Evolutionary conservation across 2,888 invertebrate genomes (phyloP).

Genomic region (Callosobruchus maculatus): DNA sequence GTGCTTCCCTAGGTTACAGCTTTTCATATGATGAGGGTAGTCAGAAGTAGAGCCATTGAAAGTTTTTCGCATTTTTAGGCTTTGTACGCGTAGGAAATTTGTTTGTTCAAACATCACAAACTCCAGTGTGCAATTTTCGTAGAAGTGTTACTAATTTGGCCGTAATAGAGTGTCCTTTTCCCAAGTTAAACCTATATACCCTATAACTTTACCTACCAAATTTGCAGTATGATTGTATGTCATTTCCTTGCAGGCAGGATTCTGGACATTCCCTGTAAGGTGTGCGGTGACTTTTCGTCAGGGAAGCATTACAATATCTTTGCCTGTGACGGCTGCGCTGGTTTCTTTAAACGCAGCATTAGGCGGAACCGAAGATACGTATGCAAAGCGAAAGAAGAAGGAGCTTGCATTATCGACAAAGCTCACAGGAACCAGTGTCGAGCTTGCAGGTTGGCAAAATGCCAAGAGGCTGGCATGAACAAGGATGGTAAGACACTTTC

Average conservation of each 20-base stretch:
- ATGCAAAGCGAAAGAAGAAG: constrained; percentile 88
- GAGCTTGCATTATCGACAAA: constrained; percentile 88
- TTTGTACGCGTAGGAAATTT: no score
- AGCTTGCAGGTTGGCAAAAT: constrained; percentile 87
- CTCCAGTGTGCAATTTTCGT: no score
- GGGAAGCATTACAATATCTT: constrained; percentile 99
- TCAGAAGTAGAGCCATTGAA: no score
- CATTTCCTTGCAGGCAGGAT: constrained; percentile 87
- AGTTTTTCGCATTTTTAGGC: no score
- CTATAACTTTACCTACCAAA: no score
- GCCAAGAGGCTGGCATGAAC: constrained; percentile 93
- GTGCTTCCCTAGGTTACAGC: no score
- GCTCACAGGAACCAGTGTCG: constrained; percentile 95
- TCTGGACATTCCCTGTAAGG: constrained; percentile 94
- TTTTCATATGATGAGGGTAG: no score
- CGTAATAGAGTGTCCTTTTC: no score
- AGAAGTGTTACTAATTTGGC: no score
- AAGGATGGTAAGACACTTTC: constrained; percentile 70
- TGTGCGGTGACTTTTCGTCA: constrained; percentile 95
- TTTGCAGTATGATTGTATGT: no score
- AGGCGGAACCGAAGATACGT: constrained; percentile 91
- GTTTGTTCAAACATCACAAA: no score
- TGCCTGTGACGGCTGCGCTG: constrained; percentile 94
- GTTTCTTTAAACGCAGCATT: constrained; percentile 90
- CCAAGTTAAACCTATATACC: no score